phyloP scores from a whole-genome alignment of 2,797 vertebrate species.

The Cheirogaleus major region DNA sequence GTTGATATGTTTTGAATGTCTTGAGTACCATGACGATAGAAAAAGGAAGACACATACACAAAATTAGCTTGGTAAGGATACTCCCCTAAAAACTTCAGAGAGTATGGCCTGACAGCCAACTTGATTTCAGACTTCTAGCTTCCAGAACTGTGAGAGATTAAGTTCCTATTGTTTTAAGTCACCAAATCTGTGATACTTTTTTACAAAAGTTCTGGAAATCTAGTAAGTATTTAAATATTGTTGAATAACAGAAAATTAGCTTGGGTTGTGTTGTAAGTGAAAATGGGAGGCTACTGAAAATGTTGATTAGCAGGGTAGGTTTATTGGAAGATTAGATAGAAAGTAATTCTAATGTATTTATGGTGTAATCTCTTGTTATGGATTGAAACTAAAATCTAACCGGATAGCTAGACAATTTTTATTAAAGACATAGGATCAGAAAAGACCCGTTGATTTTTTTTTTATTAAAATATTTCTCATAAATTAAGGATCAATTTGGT shows the following conservation, averaged over 20 bases:
- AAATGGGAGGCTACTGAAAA: constrained; percentile 12
- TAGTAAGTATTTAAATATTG: neutral
- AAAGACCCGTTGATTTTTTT: neutral
- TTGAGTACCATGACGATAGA: neutral
- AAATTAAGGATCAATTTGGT: neutral
- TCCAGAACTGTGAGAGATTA: neutral
- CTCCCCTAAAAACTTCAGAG: neutral
- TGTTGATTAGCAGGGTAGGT: neutral
- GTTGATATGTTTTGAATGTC: neutral
- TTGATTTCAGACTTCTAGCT: neutral
- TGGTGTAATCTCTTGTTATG: neutral
- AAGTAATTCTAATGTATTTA: constrained; percentile 15
- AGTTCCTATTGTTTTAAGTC: neutral
- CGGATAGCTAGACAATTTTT: neutral
- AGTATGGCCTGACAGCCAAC: neutral
- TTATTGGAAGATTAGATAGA: neutral
- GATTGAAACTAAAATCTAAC: neutral
- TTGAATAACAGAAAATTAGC: neutral
- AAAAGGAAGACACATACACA: neutral
- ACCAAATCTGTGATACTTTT: neutral
- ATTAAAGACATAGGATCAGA: neutral
- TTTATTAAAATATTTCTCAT: neutral
- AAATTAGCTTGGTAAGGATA: neutral
- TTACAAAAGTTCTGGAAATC: neutral
- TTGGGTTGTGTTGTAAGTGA: neutral